Base-by-base conservation (phyloP, 2,797 vertebrate genomes). In the Brachyalestes nurse region DNA sequence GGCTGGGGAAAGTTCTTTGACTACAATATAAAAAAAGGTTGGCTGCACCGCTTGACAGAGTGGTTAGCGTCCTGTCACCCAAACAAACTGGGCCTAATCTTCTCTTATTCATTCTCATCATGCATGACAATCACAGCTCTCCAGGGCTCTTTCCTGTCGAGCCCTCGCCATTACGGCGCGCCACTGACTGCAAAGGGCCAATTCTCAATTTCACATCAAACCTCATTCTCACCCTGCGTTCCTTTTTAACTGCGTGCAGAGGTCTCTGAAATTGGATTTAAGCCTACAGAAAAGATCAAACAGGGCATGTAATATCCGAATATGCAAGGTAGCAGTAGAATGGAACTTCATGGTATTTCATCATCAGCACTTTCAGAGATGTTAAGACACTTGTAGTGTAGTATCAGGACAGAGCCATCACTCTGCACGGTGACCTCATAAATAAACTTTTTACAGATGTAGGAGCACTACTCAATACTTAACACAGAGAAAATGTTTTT, bases 271-370 rank as follows among this genome's bases (percentile, higher is more conserved):
- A 42, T 25, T 73, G 19, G 73, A 69, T 55, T 74, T 57, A 3
- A 53, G 71, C 61, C n/a, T 51, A 65, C 6, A 55, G 72, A 80
- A 58, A 10, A 55, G 47, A 82, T 80, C 81, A 85, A 80, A 77
- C 73, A 55, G 34, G 38, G 40, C 25, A 6, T 58, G 53, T 57
- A 19, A 55, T 78, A 72, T 76, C 51, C n/a, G 61, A 61, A 64
- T n/a, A 49, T 71, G 10, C 75, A 55, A 10, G 49, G 72, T 47
- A 17, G 7, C 64, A 72, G 75, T 75, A 74, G 55, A 55, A 82
- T 57, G 14, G 45, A 9, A 60, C 67, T 75, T 71, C 40, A 72
- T 72, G 38, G 53, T 65, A 82, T 72, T 76, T 73, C 49, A 40
- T n/a, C 67, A 61, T 72, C 69, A 77, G 58, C 69, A 66, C 53